phyloP scores from a whole-genome alignment of 2,888 invertebrate species.

The Lasius platythorax region DNA sequence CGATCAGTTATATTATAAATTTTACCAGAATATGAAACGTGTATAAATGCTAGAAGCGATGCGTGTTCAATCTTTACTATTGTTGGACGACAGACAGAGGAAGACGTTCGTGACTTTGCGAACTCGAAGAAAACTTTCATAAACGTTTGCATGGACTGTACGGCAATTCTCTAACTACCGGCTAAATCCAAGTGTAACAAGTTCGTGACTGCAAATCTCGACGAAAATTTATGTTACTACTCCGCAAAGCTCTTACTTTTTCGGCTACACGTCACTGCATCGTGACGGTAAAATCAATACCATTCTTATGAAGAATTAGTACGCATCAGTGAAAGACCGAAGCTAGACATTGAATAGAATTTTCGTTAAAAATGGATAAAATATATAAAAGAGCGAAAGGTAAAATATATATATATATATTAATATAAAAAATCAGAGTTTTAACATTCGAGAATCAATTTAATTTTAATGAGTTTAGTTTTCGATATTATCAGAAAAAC shows the following conservation, averaged over 20 bases:
- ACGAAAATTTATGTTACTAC: constrained; percentile 39
- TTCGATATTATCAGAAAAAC: neutral
- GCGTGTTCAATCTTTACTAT: neutral
- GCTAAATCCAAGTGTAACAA: constrained; percentile 33
- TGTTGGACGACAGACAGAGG: neutral
- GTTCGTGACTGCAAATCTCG: constrained; percentile 44
- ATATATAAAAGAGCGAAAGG: neutral
- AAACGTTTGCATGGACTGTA: constrained; percentile 8
- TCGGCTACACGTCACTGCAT: constrained; percentile 18
- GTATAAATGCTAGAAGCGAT: neutral
- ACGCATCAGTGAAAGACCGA: constrained; percentile 9
- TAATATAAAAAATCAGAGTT: neutral
- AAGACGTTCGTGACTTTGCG: constrained; percentile 37
- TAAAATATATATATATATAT: neutral
- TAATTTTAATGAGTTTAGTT: neutral
- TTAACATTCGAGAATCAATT: neutral
- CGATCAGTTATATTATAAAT: neutral
- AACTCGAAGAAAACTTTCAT: constrained; percentile 12
- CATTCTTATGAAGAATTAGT: neutral
- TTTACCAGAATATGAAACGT: neutral
- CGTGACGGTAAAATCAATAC: constrained; percentile 36
- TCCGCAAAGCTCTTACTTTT: constrained; percentile 13
- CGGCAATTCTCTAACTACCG: constrained; percentile 28
- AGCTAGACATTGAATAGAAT: neutral
- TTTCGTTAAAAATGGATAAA: neutral